phyloP scores from a whole-genome alignment of 2,113 vertebrate species.

The Agelaius phoeniceus region DNA sequence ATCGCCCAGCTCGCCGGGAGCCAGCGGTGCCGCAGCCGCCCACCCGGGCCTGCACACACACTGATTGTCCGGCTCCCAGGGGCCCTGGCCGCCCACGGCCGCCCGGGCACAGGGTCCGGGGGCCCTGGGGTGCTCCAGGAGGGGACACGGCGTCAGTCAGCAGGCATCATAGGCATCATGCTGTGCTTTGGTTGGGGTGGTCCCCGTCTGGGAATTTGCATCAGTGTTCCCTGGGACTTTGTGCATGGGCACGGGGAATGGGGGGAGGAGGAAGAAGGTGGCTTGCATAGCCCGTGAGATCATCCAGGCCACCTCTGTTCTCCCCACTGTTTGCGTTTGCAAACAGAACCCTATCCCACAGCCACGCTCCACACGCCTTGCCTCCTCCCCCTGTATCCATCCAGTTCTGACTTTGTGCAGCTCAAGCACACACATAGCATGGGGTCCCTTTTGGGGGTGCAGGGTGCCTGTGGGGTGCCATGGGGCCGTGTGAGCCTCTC shows the following conservation, averaged over 20 bases:
- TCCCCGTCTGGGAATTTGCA: not conserved
- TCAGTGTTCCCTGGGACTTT: not conserved
- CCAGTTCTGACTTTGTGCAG: not conserved
- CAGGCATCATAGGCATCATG: not conserved
- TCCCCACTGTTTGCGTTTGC: rapidly evolving
- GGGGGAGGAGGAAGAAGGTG: not conserved
- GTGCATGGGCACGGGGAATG: rapidly evolving
- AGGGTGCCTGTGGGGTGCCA: not conserved
- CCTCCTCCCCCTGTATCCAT: not conserved
- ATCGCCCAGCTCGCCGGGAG: not conserved
- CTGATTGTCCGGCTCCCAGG: slow-evolving; percentile 14
- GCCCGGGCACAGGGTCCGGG: too few species aligned
- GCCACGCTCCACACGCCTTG: not conserved
- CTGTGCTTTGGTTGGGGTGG: rapidly evolving
- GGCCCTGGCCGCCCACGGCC: not conserved
- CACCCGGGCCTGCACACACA: slow-evolving; percentile 19
- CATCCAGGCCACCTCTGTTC: not conserved
- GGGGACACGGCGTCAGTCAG: not conserved
- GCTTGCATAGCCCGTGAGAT: not conserved
- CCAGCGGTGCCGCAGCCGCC: slow-evolving; percentile 47
- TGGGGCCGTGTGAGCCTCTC: rapidly evolving
- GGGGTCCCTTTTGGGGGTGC: not conserved
- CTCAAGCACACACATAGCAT: not conserved
- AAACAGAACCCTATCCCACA: not conserved
- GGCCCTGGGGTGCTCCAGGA: not conserved